Base-by-base conservation (phyloP, 2,113 vertebrate species). In the Microcebus griseorufus region DNA sequence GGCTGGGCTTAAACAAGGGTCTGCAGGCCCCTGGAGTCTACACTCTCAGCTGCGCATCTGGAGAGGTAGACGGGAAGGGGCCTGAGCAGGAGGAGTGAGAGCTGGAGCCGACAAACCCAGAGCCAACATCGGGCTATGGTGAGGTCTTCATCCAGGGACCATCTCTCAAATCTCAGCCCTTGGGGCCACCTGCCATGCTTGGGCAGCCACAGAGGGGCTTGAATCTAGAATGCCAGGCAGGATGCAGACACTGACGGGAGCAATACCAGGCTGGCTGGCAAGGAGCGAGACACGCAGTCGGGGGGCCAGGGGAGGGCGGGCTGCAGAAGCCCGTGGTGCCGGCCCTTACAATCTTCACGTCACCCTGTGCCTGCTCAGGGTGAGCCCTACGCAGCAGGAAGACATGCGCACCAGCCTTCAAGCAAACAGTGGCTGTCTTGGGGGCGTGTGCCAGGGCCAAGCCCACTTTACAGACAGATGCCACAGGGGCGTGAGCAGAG, bases 301-400 rank as follows among this genome's bases (percentile, higher is more conserved):
- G 12, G 45, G 23, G 4, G 45, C 10, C 27, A 29, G 62, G 75
- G 17, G 0, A 3, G 23, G n/a, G n/a, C 0, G 55, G 2, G 25
- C 27, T 23, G 9, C 2, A 25, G 42, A n/a, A 3, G 34, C 42
- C 37, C 42, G 2, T 2, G 17, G 45, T 51, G 75, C 58, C 9
- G 2, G 76, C 37, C 27, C 1, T 1, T 20, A 4, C 12, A 32
- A 13, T 65, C 45, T 23, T 4, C 2, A 0, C 25, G 17, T 5
- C 32, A 14, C 32, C 34, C 60, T 0, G 0, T 0, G 22, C 20
- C 37, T 14, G n/a, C 25, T 48, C 13, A 11, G 39, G 72, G 53
- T 12, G 55, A 10, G 32, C 17, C 84, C 34, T 11, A 5, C 1
- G 64, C 51, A 70, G 34, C 34, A 0, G n/a, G 27, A 12, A 78